Evolutionary conservation across 2,888 invertebrate genomes (phyloP), one percentile per base, ranked within the genome.

Genomic region (Mesochorus sp.): DNA sequence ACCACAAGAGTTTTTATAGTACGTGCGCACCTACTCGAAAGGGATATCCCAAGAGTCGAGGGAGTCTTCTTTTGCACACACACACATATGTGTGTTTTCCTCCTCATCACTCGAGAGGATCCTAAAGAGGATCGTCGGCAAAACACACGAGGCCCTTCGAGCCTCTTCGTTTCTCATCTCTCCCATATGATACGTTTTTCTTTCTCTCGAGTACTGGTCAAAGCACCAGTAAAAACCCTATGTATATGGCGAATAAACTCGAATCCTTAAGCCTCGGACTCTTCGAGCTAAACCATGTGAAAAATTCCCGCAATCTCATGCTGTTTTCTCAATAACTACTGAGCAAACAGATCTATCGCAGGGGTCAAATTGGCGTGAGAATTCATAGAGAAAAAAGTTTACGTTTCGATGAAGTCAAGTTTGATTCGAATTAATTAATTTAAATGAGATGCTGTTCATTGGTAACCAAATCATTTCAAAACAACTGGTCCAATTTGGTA

Each of bases 111-210:
- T 71, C 61, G 74, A 76, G n/a, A n/a, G 81, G 79, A 80, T 57
- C 76, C 79, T 73, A 70, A 82, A 80, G 81, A 84, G 84, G 81
- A 84, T 83, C 57, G n/a, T 80, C 85, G 85, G 81, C 87, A 86
- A 87, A 87, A 86, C 87, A n/a, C n/a, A 87, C 84, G 85, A 87
- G 85, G 85, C 82, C 73, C 75, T 80, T 81, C 76, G n/a, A 10
- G 14, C 14, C 6, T 24, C 55, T 17, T 12, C 21, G 5, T 55
- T 28, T 37, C 44, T 70, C 42, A n/a, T 34, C 51, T 47, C 19
- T 49, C 10, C 61, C 17, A 31, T 28, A 24, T 31, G 44, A 21
- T 47, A 34, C 28, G n/a, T n/a, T n/a, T 53, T 39, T 10, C 42
- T 71, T 49, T 49, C 26, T 61, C 73, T 80, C 82, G 68, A 81